A percentile compares a stretch with the other conserved stretches of the same genome.
phyloP scores from a whole-genome alignment of 2,113 vertebrate genomes.

The Megatriorchis doriae region DNA sequence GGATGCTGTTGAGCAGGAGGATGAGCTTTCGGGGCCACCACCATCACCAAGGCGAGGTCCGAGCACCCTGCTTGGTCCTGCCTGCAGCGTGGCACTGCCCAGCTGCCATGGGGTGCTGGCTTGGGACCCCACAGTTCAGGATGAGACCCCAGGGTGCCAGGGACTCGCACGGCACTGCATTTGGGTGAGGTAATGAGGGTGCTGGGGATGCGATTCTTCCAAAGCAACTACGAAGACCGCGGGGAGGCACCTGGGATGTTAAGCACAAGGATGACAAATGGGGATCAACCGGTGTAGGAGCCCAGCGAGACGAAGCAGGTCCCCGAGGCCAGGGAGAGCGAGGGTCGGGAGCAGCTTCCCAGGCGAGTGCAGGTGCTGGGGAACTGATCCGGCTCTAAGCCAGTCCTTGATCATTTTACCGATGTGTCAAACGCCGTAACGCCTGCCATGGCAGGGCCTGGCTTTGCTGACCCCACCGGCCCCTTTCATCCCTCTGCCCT shows the following conservation, averaged over 20 bases:
- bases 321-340: rapidly evolving
- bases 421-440: background rate
- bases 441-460: background rate
- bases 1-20: too few relatives aligned
- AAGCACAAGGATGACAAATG: rapidly evolving
- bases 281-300: rapidly evolving
- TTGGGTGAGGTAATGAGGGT: background rate
- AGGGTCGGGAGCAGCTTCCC: background rate
- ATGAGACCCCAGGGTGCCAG: background rate
- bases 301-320: background rate
- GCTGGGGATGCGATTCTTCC: background rate
- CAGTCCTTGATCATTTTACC: background rate
- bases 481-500: background rate
- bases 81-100: background rate
- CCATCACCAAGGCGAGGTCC: too few relatives aligned
- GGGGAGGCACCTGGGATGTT: background rate
- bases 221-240: background rate
- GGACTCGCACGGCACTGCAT: rapidly evolving
- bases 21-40: too few relatives aligned
- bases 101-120: background rate
- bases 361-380: background rate
- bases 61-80: too few relatives aligned
- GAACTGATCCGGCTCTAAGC: background rate
- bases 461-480: background rate
- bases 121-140: background rate